Evolutionary conservation across 2,888 invertebrate species (phyloP).

Genomic region (Caenorhabditis sinica): DNA sequence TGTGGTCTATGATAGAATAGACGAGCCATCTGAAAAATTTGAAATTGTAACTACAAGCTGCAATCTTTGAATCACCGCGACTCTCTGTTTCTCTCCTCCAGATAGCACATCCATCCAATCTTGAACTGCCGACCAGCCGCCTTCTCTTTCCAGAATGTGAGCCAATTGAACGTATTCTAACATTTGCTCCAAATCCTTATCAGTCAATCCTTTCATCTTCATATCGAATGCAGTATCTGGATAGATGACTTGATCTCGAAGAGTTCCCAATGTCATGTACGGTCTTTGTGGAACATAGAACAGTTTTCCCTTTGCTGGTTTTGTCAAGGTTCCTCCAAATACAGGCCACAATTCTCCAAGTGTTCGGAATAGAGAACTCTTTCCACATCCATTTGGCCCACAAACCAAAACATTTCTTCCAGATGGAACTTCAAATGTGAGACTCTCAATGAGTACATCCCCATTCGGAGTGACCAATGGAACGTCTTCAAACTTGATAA

Average conservation of each 20-base stretch:
- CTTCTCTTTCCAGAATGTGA: constrained; percentile 84
- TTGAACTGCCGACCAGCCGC: constrained; percentile 84
- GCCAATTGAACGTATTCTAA: constrained; percentile 86
- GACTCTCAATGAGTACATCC: constrained; percentile 91
- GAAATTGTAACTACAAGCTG: background rate
- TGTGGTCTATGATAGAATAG: constrained; percentile 84
- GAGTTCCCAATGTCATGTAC: constrained; percentile 96
- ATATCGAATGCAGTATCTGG: constrained; percentile 91
- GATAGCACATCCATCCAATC: constrained; percentile 91
- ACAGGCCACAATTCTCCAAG: constrained; percentile 86
- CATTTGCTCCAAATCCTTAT: constrained; percentile 89
- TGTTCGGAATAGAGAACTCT: constrained; percentile 85
- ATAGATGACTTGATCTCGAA: constrained; percentile 94
- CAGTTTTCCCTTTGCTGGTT: constrained; percentile 94
- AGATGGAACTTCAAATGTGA: constrained; percentile 90
- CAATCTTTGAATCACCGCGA: constrained; percentile 85
- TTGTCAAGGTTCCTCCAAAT: constrained; percentile 88
- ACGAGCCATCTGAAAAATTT: constrained; percentile 83
- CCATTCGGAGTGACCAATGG: constrained; percentile 98
- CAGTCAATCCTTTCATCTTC: constrained; percentile 88
- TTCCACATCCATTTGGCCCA: constrained; percentile 86
- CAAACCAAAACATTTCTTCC: constrained; percentile 88
- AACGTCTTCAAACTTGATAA: constrained; percentile 94
- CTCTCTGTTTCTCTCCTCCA: constrained; percentile 86
- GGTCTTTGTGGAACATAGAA: constrained; percentile 96